These are phyloP conservation scores for Hirundo rustica DNA, from an alignment of 2,797 vertebrate genomes.

Conservation along the genomic window DNA sequence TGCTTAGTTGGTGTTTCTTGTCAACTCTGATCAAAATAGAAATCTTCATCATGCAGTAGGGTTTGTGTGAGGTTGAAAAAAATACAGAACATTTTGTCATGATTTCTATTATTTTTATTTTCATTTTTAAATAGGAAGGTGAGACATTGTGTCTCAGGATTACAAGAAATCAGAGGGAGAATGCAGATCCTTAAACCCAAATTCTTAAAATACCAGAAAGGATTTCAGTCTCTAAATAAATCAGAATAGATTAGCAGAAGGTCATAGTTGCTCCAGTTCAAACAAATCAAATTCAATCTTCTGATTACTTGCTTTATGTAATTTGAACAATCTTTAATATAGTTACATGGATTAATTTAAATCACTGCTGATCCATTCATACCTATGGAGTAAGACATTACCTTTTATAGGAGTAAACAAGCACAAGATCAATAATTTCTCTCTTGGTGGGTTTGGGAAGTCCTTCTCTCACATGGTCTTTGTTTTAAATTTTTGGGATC, in stretches of 20 bases:
- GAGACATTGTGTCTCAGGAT: neutral
- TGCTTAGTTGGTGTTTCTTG: neutral
- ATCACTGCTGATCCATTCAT: neutral
- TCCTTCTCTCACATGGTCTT: neutral
- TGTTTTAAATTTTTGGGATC: neutral
- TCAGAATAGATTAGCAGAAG: neutral
- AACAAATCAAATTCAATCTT: neutral
- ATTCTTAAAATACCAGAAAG: neutral
- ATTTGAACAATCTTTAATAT: neutral
- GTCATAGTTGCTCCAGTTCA: neutral
- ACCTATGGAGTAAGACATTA: neutral
- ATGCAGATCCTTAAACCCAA: neutral
- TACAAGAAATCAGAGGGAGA: neutral
- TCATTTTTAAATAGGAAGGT: neutral
- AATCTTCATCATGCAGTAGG: neutral
- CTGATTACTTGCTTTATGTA: neutral
- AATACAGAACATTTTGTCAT: neutral
- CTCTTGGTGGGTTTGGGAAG: fast-evolving
- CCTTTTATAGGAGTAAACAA: neutral
- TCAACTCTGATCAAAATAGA: neutral
- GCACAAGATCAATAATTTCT: neutral
- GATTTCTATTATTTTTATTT: neutral
- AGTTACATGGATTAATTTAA: neutral
- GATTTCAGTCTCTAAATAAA: neutral
- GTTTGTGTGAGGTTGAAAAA: neutral